phyloP scores from a whole-genome alignment of 2,888 invertebrate genomes.

The Hypena proboscidalis region DNA sequence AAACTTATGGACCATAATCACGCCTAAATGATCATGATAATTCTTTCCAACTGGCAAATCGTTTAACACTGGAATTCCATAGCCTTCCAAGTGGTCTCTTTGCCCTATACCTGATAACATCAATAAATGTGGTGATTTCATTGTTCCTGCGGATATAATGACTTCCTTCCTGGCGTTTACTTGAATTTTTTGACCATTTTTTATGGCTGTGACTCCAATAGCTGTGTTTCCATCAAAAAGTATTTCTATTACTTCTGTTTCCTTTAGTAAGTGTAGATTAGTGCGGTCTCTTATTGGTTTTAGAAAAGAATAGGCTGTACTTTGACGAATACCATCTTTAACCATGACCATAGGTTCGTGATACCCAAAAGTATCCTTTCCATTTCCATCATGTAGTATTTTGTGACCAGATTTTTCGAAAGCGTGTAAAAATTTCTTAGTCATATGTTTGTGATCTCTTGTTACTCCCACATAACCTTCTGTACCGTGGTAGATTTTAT shows the following conservation, averaged over 20 bases:
- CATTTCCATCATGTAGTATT: constrained; percentile 35
- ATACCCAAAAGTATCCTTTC: constrained; percentile 59
- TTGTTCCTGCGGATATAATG: constrained; percentile 88
- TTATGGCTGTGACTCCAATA: constrained; percentile 53
- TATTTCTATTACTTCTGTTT: constrained; percentile 74
- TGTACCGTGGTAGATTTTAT: constrained; percentile 52
- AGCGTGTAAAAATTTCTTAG: constrained; percentile 53
- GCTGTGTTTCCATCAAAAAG: constrained; percentile 70
- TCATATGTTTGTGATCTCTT: constrained; percentile 37
- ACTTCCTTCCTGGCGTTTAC: constrained; percentile 85
- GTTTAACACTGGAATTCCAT: constrained; percentile 39
- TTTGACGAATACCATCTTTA: constrained; percentile 71
- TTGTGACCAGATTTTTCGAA: constrained; percentile 70
- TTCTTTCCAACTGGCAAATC: constrained; percentile 14
- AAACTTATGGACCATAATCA: constrained; percentile 50
- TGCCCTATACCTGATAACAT: constrained; percentile 87
- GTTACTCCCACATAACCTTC: constrained; percentile 68
- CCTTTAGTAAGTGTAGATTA: constrained; percentile 66
- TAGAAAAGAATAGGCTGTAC: constrained; percentile 78
- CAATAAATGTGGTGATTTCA: constrained; percentile 90
- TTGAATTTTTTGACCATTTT: constrained; percentile 42
- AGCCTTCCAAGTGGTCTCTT: constrained; percentile 60
- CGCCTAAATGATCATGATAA: constrained; percentile 59
- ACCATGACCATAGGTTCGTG: constrained; percentile 71
- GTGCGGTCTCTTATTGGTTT: constrained; percentile 45